These are phyloP conservation scores for Yoshiicerus persimilis DNA, from an alignment of 1,140 invertebrate species.

Conservation along the genomic window DNA sequence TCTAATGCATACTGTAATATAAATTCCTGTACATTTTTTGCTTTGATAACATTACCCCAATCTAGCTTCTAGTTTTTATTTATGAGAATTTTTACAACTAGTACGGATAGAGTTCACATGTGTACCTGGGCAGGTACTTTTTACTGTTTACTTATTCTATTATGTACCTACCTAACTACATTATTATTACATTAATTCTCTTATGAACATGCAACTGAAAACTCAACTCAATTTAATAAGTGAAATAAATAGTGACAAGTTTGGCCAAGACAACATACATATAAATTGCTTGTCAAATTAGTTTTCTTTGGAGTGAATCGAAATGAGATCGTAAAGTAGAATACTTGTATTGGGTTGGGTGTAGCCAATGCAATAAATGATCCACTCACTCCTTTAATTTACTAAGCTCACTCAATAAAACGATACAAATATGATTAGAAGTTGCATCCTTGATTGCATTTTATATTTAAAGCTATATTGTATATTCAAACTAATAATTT, in stretches of 20 bases:
- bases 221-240: neutral
- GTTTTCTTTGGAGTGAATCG: neutral
- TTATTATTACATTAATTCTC: neutral
- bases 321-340: neutral
- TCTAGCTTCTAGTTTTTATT: neutral
- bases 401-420: neutral
- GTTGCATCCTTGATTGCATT: neutral
- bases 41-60: neutral
- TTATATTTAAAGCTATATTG: neutral
- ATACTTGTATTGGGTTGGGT: constrained; percentile 7
- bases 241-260: neutral
- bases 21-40: neutral
- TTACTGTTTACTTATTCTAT: neutral
- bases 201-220: neutral
- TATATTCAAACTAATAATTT: too few species aligned
- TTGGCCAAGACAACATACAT: neutral
- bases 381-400: neutral
- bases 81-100: neutral
- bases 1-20: neutral
- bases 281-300: constrained; percentile 14
- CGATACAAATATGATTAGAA: neutral
- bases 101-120: neutral
- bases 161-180: neutral
- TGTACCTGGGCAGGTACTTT: neutral
- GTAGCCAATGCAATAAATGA: neutral